Conservation (phyloP, 2,888 invertebrate species). For the Sphaerophoria rueppellii region DNA sequence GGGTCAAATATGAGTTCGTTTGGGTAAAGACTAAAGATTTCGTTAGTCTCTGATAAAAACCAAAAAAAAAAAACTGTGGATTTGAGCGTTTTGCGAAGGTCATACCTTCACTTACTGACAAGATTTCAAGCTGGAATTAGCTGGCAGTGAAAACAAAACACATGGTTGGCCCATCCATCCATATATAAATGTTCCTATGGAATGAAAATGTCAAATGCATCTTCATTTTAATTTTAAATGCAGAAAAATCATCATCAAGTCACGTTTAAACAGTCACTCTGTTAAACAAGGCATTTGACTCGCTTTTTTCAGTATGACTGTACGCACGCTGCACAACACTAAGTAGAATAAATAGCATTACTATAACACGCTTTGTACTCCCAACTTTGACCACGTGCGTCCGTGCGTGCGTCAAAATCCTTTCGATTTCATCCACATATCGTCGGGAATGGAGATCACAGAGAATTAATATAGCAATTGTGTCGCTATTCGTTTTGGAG, state of each 20-base stretch:
- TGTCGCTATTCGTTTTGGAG: constrained; percentile 3
- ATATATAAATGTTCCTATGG: no score
- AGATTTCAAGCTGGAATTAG: no score
- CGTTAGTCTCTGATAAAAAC: no score
- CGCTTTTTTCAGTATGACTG: neutral
- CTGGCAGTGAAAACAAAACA: no score
- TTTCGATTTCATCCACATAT: neutral
- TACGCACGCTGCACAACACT: neutral
- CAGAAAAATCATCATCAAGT: neutral
- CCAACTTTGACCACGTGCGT: constrained; percentile 28
- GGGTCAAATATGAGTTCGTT: no score
- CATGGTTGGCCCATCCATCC: no score
- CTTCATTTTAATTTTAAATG: neutral
- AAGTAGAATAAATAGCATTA: constrained; percentile 17
- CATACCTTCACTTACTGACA: no score
- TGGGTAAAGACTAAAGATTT: no score
- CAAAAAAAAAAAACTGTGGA: no score
- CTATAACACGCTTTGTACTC: constrained; percentile 34
- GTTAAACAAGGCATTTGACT: constrained; percentile 3
- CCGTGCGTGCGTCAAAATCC: neutral
- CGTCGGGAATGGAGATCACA: constrained; percentile 41
- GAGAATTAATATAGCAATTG: constrained; percentile 69
- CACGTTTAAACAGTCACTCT: constrained; percentile 39
- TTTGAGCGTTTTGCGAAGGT: no score
- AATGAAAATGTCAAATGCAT: neutral